A percentile compares a stretch with the other conserved stretches of the same genome.
Evolutionary conservation across 2,113 vertebrate species (phyloP).

Genomic region (Hemiscyllium ocellatum): DNA sequence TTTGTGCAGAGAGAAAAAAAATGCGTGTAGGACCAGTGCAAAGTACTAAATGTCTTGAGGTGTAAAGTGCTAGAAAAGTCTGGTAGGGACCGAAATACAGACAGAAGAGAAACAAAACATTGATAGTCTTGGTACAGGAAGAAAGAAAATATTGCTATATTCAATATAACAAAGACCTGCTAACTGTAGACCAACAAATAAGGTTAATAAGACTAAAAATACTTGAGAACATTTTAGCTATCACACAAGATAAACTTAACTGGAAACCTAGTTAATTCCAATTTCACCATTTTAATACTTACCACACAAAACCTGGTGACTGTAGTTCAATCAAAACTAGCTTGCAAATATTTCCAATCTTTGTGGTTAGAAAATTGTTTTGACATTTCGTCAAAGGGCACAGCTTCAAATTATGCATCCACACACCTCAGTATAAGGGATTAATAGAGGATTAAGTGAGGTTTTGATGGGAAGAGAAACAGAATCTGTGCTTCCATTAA

Average conservation of each 20-base stretch:
- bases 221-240: not conserved
- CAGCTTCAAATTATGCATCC: not conserved
- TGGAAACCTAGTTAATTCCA: not conserved
- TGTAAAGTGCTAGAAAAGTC: not conserved
- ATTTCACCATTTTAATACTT: not conserved
- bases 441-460: not conserved
- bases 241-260: not conserved
- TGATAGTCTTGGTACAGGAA: not conserved
- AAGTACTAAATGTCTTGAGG: not conserved
- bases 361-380: not conserved
- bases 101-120: not conserved
- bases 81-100: not conserved
- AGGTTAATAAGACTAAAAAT: not conserved
- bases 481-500: not conserved
- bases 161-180: not conserved
- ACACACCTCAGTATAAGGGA: not conserved
- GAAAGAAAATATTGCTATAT: not conserved
- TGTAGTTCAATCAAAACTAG: not conserved
- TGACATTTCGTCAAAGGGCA: not conserved
- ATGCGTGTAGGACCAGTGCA: not conserved
- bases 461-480: not conserved
- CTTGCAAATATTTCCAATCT: not conserved
- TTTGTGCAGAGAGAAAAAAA: not conserved
- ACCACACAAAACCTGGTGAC: not conserved
- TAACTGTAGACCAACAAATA: not conserved